phyloP scores from a whole-genome alignment of 2,888 invertebrate species.

The Cephus pygmeus region DNA sequence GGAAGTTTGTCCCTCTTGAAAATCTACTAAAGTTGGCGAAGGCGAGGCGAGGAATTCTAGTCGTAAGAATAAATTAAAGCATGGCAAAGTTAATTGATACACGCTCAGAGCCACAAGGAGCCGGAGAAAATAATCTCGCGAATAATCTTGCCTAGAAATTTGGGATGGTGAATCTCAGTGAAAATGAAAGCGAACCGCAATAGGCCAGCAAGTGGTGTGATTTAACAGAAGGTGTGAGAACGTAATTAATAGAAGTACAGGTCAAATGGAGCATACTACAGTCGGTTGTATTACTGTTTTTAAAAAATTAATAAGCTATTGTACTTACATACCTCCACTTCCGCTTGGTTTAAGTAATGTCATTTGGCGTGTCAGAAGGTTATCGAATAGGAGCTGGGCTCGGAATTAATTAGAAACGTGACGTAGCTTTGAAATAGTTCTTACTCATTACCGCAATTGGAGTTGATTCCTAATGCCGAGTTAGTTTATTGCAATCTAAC shows the following conservation, averaged over 20 bases:
- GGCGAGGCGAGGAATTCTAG: background rate
- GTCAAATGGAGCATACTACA: no score
- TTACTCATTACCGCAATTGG: background rate
- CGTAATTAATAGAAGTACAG: no score
- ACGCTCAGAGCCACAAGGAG: background rate
- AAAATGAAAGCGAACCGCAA: background rate
- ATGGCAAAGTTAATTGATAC: background rate
- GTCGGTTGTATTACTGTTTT: constrained; percentile 24
- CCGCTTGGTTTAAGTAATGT: background rate
- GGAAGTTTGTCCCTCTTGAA: constrained; percentile 23
- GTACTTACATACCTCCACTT: background rate
- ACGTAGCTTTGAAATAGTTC: background rate
- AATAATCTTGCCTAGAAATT: background rate
- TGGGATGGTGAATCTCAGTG: background rate
- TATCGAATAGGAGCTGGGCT: background rate
- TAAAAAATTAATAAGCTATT: constrained; percentile 39
- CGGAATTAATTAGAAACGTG: background rate
- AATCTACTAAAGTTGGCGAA: constrained; percentile 17
- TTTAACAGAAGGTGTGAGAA: background rate
- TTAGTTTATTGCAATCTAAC: background rate
- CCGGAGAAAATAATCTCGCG: background rate
- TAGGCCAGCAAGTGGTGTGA: background rate
- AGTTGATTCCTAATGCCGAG: background rate
- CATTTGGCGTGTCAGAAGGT: background rate
- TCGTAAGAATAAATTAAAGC: background rate